Percentiles rank a stretch among this genome's conserved stretches.
Conservation (phyloP, 2,113 vertebrate genomes). For the Loxodonta africana region DNA sequence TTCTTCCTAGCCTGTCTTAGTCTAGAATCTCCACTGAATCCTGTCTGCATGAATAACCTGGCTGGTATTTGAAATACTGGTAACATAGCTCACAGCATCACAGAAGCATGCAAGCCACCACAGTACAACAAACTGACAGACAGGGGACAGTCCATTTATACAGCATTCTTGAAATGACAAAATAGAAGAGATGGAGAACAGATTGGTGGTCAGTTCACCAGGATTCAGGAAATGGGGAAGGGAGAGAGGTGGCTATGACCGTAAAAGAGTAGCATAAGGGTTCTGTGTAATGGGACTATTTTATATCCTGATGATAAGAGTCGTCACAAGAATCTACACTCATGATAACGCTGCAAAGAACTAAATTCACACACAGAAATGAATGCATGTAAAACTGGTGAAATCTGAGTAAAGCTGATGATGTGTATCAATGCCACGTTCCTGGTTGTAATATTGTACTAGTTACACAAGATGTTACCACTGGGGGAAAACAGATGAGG, state of each 20-base stretch:
- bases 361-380: neutral
- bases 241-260: accelerated
- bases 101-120: neutral
- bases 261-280: neutral
- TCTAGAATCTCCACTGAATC: neutral
- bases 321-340: neutral
- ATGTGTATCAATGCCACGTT: neutral
- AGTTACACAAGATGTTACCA: neutral
- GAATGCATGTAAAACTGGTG: too few relatives aligned
- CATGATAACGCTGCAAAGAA: neutral
- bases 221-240: neutral
- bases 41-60: neutral
- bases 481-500: neutral
- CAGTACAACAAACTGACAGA: neutral
- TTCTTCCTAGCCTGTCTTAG: neutral
- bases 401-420: neutral
- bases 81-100: neutral
- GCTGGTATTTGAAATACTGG: neutral
- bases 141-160: neutral
- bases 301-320: neutral
- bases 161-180: neutral
- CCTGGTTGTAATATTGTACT: neutral
- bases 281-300: neutral
- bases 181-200: neutral
- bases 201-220: neutral